Base-by-base conservation (phyloP, 1,140 invertebrate genomes). In the Ips typographus region DNA sequence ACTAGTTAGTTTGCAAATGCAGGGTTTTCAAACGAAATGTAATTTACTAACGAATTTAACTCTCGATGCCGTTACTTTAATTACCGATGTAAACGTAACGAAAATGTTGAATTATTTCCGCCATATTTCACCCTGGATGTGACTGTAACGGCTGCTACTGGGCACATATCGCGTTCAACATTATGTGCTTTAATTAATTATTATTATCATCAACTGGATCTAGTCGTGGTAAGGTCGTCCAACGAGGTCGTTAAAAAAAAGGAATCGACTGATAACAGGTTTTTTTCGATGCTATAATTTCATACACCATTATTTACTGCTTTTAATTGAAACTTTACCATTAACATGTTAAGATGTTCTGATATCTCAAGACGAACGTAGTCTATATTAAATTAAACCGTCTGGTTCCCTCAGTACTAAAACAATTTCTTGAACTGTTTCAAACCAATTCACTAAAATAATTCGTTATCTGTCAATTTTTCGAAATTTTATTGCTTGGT, bases 101-200 rank as follows among this genome's bases (percentile, higher is more conserved):
- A 49, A 49, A 49, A 49, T 49, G 44, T 49, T 49, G 44, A 49
- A 49, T 49, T 49, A 49, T 49, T 49, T 49, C 44, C 7, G 44
- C 3, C 1, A 49, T 49, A 49, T 8, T 49, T 49, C 44, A 49
- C 44, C 44, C 6, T 49, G 44, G 6, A 49, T 49, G 44, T 49
- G 44, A 49, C 44, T 49, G 6, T 49, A 49, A 49, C 22, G 44
- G 44, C 44, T 49, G 3, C 6, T 6, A 49, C 44, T 49, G 44
- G 44, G 44, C 44, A 49, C 3, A 49, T 49, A 49, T 49, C 44
- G 44, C 44, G 44, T 49, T 49, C 44, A 49, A 49, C 44, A 49
- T 49, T 2, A 49, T 49, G 44, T 49, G 22, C 44, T 49, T 49
- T 49, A 49, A 49, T 49, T 49, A 49, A 49, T 49, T 49, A 49